Conservation (phyloP, 2,888 invertebrate genomes). For the Argynnis bischoffii region DNA sequence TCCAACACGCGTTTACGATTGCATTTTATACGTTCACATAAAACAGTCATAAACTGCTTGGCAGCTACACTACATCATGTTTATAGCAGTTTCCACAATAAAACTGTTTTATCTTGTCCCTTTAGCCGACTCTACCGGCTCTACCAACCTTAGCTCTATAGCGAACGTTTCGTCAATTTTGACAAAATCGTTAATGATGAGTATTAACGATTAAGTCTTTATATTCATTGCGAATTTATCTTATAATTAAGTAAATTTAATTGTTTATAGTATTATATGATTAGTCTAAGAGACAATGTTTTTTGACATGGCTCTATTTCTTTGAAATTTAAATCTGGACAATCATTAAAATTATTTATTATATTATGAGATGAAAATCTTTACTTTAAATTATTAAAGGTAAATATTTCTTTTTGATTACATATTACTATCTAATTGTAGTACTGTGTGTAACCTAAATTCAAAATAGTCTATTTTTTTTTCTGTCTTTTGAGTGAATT, state of each 20-base stretch:
- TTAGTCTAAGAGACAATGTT: neutral
- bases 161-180: neutral
- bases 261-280: neutral
- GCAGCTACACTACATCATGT: constrained; percentile 37
- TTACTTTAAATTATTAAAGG: no score
- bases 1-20: constrained; percentile 37
- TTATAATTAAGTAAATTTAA: no score
- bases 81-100: constrained; percentile 33
- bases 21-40: constrained; percentile 39
- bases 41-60: constrained; percentile 40
- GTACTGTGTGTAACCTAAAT: no score
- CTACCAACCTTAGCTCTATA: neutral
- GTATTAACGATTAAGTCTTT: neutral
- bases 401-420: no score
- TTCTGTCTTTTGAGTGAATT: no score
- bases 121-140: constrained; percentile 21
- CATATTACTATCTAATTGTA: no score
- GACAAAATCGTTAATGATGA: neutral
- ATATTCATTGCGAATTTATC: no score
- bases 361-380: no score
- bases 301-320: no score
- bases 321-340: no score
- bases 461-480: no score
- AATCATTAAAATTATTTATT: no score
- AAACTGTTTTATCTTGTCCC: constrained; percentile 32